These are phyloP conservation scores for Patella pellucida DNA, from an alignment of 2,888 invertebrate genomes.

Conservation along the genomic window DNA sequence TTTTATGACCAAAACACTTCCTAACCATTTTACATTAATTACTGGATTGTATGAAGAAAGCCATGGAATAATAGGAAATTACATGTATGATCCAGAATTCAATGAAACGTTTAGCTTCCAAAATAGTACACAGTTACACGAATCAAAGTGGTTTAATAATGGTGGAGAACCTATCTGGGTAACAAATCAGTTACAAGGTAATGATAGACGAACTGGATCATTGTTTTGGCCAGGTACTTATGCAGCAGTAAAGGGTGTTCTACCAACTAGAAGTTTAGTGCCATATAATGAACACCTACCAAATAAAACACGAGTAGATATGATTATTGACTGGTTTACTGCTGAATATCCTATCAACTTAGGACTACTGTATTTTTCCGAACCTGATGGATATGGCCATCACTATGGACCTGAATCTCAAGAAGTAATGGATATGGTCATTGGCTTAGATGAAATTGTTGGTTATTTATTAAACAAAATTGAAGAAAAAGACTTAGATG, in stretches of 20 bases:
- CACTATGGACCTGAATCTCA: conserved; percentile 72
- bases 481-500: conserved; percentile 73
- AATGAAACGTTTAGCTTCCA: conserved; percentile 47
- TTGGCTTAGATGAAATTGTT: conserved; percentile 70
- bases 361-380: conserved; percentile 79
- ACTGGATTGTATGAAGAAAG: conserved; percentile 76
- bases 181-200: conserved; percentile 74
- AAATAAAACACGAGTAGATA: conserved; percentile 54
- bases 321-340: conserved; percentile 62
- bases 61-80: conserved; percentile 80
- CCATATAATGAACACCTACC: conserved; percentile 37
- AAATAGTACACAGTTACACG: conserved; percentile 59
- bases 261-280: conserved; percentile 39
- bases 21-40: conserved; percentile 82
- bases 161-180: conserved; percentile 71
- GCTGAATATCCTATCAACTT: conserved; percentile 78
- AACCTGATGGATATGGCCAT: conserved; percentile 80
- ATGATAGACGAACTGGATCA: conserved; percentile 76
- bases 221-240: conserved; percentile 82
- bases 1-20: conserved; percentile 79
- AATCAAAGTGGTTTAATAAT: conserved; percentile 71
- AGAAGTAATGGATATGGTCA: conserved; percentile 73
- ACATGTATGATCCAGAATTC: conserved; percentile 74
- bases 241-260: conserved; percentile 65
- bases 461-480: conserved; percentile 75